A percentile compares a stretch with the other conserved stretches of the same genome.
Conservation (phyloP, 2,113 vertebrate genomes). For the Engraulis encrasicolus region DNA sequence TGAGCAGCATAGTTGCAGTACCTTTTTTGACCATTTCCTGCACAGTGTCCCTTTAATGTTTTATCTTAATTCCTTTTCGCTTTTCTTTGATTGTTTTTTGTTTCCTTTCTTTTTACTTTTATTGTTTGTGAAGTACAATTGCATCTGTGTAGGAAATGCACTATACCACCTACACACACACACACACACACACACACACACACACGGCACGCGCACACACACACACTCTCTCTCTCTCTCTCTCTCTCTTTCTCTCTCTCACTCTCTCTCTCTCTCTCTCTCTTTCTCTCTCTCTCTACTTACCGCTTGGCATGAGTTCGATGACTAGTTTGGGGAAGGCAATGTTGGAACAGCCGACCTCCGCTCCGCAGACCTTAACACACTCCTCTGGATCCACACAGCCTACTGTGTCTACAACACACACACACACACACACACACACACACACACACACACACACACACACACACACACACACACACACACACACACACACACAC, state of each 20-base stretch:
- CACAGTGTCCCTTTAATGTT: too few species aligned
- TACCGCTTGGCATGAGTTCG: conserved; percentile 88
- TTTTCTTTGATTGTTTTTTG: too few species aligned
- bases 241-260: not conserved
- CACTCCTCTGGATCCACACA: conserved; percentile 90
- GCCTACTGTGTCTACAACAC: conserved; percentile 79
- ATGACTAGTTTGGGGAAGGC: conserved; percentile 89
- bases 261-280: too few species aligned
- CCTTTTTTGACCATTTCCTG: too few species aligned
- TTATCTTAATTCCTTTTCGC: too few species aligned
- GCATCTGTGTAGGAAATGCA: too few species aligned
- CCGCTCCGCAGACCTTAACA: conserved; percentile 63
- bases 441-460: not conserved
- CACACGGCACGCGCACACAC: not conserved
- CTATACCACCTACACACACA: too few species aligned
- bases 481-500: not conserved
- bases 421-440: not conserved
- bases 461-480: conserved; percentile 15
- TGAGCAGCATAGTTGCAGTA: too few species aligned
- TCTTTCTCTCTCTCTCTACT: conserved; percentile 49
- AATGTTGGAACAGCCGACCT: conserved; percentile 91
- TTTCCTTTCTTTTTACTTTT: too few species aligned
- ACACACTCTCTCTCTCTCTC: too few species aligned
- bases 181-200: too few species aligned
- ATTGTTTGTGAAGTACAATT: too few species aligned